Conservation (phyloP, 2,888 invertebrate species). For the Troilus luridus region DNA sequence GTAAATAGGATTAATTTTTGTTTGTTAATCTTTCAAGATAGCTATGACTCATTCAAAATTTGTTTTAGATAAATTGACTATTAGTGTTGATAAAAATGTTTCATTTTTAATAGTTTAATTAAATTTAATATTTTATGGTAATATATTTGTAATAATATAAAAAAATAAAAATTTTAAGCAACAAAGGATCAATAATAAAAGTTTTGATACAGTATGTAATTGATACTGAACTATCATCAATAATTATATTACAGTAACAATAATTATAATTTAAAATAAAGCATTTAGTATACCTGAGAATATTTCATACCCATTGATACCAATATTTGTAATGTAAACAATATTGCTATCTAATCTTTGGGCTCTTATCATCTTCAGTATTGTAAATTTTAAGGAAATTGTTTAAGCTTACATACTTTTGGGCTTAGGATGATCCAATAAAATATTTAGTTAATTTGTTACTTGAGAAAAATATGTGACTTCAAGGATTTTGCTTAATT, state of each 20-base stretch:
- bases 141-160: neutral
- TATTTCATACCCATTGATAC: neutral
- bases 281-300: neutral
- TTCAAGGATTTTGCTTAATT: neutral
- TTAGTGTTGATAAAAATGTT: neutral
- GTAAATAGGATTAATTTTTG: constrained; percentile 33
- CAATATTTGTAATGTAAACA: constrained; percentile 10
- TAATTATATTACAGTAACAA: too few species aligned
- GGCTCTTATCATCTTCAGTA: neutral
- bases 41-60: neutral
- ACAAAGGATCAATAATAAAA: neutral
- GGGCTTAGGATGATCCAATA: neutral
- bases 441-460: neutral
- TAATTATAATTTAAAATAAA: neutral
- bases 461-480: neutral
- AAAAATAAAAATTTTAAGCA: neutral
- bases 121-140: neutral
- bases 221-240: neutral
- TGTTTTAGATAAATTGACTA: neutral
- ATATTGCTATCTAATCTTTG: neutral
- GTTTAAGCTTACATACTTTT: neutral
- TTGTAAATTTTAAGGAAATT: neutral
- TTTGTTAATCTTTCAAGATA: neutral
- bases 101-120: constrained; percentile 1
- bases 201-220: neutral